phyloP scores from a whole-genome alignment of 2,888 invertebrate species.

The Sepioteuthis lessoniana region DNA sequence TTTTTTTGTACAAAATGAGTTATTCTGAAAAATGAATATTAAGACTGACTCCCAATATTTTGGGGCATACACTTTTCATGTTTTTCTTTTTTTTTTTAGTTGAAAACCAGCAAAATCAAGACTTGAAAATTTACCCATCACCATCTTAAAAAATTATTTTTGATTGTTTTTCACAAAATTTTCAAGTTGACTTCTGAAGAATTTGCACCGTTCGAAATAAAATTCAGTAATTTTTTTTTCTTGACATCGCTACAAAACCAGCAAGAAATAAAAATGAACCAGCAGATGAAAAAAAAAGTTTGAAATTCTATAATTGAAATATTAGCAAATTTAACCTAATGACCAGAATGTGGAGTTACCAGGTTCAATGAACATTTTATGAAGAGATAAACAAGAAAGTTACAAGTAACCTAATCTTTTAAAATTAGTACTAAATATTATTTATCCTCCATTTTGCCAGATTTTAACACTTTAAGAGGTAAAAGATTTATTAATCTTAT shows the following conservation, averaged over 20 bases:
- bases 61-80: background rate
- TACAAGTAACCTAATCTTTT: no score
- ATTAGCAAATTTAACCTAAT: no score
- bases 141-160: background rate
- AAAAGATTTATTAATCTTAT: no score
- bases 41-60: background rate
- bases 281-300: no score
- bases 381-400: no score
- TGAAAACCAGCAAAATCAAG: background rate
- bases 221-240: background rate
- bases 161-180: background rate
- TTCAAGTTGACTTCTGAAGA: background rate
- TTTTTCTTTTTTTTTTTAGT: background rate
- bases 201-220: background rate
- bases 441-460: no score
- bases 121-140: constrained; percentile 33
- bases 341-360: no score
- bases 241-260: background rate
- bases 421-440: no score
- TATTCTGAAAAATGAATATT: background rate
- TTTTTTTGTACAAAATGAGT: constrained; percentile 10
- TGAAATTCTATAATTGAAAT: no score
- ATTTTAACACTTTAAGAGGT: no score
- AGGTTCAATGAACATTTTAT: no score
- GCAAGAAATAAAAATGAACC: background rate